Evolutionary conservation across 2,888 invertebrate genomes (phyloP).

Genomic region (Arge pagana): DNA sequence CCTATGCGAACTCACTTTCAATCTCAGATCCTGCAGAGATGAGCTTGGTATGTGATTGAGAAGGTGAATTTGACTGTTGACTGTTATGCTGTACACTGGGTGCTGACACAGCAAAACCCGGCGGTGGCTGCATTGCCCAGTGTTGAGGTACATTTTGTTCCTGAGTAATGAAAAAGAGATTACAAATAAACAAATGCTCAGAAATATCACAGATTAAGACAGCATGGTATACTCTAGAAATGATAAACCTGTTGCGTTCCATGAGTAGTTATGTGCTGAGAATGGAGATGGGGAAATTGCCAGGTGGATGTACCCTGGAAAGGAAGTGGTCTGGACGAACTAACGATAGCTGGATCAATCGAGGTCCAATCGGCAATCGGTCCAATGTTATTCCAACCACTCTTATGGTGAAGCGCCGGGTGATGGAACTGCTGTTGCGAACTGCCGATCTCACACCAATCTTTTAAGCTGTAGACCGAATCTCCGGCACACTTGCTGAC

Average conservation of each 20-base stretch:
- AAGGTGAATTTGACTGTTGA: conserved; percentile 52
- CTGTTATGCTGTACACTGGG: conserved; percentile 49
- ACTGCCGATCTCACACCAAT: conserved; percentile 58
- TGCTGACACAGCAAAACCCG: conserved; percentile 52
- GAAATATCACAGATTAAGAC: background rate
- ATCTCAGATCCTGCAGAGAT: conserved; percentile 56
- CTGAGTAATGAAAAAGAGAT: conserved; percentile 30
- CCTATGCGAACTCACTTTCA: conserved; percentile 54
- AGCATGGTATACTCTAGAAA: background rate
- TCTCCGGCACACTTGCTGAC: conserved; percentile 51
- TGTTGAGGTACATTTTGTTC: conserved; percentile 53
- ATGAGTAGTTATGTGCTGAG: conserved; percentile 51
- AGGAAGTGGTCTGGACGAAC: conserved; percentile 67
- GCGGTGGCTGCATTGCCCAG: conserved; percentile 57
- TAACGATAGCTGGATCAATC: conserved; percentile 91
- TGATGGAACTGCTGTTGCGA: conserved; percentile 57
- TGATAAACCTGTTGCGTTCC: conserved; percentile 52
- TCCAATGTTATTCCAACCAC: conserved; percentile 55
- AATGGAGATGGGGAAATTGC: conserved; percentile 55
- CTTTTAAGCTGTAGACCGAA: conserved; percentile 58
- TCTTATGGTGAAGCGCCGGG: conserved; percentile 52
- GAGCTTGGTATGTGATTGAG: conserved; percentile 56
- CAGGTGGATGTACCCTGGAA: conserved; percentile 55
- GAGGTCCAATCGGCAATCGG: conserved; percentile 83
- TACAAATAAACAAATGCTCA: background rate